Evolutionary conservation across 92 coral and sea anemone species (phyloP).

Genomic region (Epizoanthus ramosus): DNA sequence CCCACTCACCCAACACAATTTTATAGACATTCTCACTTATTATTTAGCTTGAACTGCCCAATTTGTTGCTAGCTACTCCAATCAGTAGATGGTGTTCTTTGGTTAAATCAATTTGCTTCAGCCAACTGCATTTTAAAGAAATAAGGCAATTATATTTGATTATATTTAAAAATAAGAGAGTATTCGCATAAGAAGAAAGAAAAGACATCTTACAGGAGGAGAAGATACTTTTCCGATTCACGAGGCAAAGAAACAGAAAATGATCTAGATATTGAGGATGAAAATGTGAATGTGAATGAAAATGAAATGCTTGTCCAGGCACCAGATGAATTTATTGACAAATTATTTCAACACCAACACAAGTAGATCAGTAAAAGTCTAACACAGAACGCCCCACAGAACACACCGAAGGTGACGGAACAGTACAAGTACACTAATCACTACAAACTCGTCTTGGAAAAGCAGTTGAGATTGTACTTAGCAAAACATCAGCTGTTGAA

Average conservation of each 20-base stretch:
- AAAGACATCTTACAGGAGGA: slow-evolving; percentile 32
- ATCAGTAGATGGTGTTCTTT: no score
- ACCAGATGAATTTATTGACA: slow-evolving; percentile 14
- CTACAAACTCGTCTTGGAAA: slow-evolving; percentile 18
- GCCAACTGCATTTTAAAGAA: no score
- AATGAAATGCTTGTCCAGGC: slow-evolving; percentile 7
- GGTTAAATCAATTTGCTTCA: no score
- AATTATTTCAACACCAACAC: background rate
- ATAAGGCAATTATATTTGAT: no score
- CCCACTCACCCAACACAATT: no score
- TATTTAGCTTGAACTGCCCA: no score
- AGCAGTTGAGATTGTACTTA: background rate
- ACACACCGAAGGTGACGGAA: background rate
- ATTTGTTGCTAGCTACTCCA: no score
- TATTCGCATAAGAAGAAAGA: slow-evolving; percentile 37
- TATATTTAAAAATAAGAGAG: no score
- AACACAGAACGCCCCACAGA: background rate
- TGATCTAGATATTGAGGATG: slow-evolving; percentile 1
- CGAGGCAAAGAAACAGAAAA: background rate
- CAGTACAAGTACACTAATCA: background rate
- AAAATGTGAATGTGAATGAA: background rate
- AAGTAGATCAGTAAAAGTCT: background rate
- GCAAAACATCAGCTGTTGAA: background rate
- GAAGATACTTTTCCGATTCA: slow-evolving; percentile 15
- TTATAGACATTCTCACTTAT: no score